A percentile compares a stretch with the other conserved stretches of the same genome.
Evolutionary conservation across 2,797 vertebrate species (phyloP).

Genomic region (Steatocranus sp.): DNA sequence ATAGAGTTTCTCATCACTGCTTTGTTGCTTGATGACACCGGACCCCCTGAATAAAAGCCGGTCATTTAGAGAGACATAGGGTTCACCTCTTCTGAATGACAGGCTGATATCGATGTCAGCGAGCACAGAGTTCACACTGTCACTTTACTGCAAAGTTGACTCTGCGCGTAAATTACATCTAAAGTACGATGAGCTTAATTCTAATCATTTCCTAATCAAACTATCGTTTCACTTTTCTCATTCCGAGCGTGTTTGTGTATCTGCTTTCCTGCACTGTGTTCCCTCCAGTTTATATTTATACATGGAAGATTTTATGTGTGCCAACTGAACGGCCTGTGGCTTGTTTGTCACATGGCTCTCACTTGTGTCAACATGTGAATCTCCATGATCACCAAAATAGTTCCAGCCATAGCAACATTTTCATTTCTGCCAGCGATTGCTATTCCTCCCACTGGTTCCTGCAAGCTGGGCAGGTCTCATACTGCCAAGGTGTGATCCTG

Average conservation of each 20-base stretch:
- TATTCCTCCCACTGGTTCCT: constrained; percentile 29
- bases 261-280: background rate
- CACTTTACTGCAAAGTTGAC: background rate
- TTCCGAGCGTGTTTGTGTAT: background rate
- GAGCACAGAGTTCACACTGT: constrained; percentile 23
- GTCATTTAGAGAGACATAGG: constrained; percentile 43
- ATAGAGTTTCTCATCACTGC: constrained; percentile 72
- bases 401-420: background rate
- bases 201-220: background rate
- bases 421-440: background rate
- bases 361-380: constrained; percentile 32
- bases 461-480: background rate
- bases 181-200: background rate
- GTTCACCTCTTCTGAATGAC: constrained; percentile 43
- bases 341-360: constrained; percentile 27
- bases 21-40: constrained; percentile 65
- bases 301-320: background rate
- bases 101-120: constrained; percentile 48
- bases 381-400: background rate
- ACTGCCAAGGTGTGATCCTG: background rate
- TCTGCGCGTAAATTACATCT: background rate
- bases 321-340: background rate
- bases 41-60: constrained; percentile 58
- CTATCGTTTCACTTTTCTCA: background rate
- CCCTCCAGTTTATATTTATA: background rate